These are phyloP conservation scores for Melanostoma scalare DNA, from an alignment of 2,888 invertebrate species.

Conservation along the genomic window DNA sequence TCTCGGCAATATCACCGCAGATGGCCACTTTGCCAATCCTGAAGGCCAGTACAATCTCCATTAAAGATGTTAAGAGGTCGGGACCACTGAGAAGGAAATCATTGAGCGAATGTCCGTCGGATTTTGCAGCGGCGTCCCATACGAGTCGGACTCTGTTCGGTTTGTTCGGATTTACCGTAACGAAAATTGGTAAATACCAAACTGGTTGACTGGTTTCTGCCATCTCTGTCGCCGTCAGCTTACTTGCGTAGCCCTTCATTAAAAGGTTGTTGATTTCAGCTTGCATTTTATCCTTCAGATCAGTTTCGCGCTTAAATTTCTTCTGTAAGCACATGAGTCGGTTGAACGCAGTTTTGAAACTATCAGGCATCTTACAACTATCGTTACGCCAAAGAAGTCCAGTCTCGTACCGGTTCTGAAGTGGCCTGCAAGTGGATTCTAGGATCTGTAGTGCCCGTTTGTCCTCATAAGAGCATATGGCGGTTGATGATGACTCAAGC, in stretches of 20 bases:
- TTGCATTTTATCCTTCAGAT: slow-evolving; percentile 48
- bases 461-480: slow-evolving; percentile 54
- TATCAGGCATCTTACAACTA: slow-evolving; percentile 36
- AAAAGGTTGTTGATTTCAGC: slow-evolving; percentile 56
- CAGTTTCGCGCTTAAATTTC: slow-evolving; percentile 48
- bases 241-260: slow-evolving; percentile 35
- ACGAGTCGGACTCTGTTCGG: slow-evolving; percentile 29
- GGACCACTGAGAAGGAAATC: slow-evolving; percentile 26
- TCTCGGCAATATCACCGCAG: slow-evolving; percentile 66
- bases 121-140: slow-evolving; percentile 37
- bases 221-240: slow-evolving; percentile 12
- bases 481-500: slow-evolving; percentile 47
- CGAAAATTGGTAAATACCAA: slow-evolving; percentile 27
- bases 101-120: slow-evolving; percentile 12
- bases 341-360: slow-evolving; percentile 41
- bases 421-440: slow-evolving; percentile 15
- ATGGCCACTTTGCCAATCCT: slow-evolving; percentile 22
- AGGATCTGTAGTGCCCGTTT: slow-evolving; percentile 54
- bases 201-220: not conserved
- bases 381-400: slow-evolving; percentile 51
- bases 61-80: slow-evolving; percentile 7
- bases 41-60: slow-evolving; percentile 17
- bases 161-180: slow-evolving; percentile 34
- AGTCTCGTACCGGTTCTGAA: slow-evolving; percentile 20
- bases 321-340: slow-evolving; percentile 57